Evolutionary conservation across 2,888 invertebrate genomes (phyloP).

Genomic region (Meiosimyza platycephala): DNA sequence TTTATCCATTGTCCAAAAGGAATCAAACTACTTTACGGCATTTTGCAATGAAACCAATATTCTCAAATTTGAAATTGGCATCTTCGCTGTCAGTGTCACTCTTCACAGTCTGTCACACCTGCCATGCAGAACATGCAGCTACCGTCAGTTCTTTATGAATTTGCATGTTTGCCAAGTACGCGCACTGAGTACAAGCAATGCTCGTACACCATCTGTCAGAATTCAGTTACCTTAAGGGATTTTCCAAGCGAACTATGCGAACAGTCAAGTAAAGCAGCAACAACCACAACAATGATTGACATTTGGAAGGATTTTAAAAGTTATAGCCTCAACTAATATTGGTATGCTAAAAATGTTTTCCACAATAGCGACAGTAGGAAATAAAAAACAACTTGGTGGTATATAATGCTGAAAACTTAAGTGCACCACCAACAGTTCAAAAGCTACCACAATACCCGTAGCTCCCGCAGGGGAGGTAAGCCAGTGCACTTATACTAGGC

Average conservation of each 20-base stretch:
- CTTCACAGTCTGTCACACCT: slow-evolving; percentile 49
- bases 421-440: no score
- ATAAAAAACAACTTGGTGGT: no score
- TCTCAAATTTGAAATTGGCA: neutral
- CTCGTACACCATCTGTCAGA: slow-evolving; percentile 59
- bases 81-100: slow-evolving; percentile 11
- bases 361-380: no score
- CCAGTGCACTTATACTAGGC: neutral
- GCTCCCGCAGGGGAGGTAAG: neutral
- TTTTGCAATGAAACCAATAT: slow-evolving; percentile 9
- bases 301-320: neutral
- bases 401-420: no score
- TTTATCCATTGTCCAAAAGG: no score
- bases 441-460: no score
- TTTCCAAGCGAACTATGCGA: neutral
- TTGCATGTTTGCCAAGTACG: slow-evolving; percentile 40
- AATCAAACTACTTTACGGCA: no score
- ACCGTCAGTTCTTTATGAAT: slow-evolving; percentile 16
- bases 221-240: slow-evolving; percentile 44
- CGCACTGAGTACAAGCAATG: no score
- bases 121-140: slow-evolving; percentile 21
- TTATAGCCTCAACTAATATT: no score
- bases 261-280: slow-evolving; percentile 6
- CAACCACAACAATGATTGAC: neutral
- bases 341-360: no score